Base-by-base conservation (phyloP, 2,888 invertebrate genomes). In the Frankliniella intonsa region DNA sequence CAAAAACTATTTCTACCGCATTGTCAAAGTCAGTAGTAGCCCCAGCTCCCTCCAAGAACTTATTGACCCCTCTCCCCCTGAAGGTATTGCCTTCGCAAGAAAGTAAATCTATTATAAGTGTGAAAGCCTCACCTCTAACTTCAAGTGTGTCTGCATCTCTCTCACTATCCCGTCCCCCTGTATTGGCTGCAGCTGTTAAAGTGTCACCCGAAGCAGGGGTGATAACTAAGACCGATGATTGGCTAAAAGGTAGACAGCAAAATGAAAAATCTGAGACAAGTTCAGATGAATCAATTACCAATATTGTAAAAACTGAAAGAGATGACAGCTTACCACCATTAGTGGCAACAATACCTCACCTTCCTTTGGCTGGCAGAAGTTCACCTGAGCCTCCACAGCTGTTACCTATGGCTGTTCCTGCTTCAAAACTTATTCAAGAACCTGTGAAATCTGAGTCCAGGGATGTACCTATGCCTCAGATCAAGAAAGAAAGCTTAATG, bases 351-450 rank as follows among this genome's bases (percentile, higher is more conserved):
- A 7, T 25, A 76, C 8, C 25, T 2, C 22, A 25, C 25, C 12
- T 76, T 3, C 79, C 80, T 11, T 62, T 81, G 62, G 12, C 76
- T 38, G 80, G 69, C 14, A 81, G 80, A n/a, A 81, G 50, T 25
- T 79, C 84, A 22, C 82, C 82, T 19, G 83, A 83, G n/a, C 82
- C 83, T 49, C 84, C 83, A 22, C 79, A 81, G 55, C 81, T 83
- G 22, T 76, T 81, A 25, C 83, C 83, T 17, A 80, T 82, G 14
- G 25, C 80, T 49, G 82, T 22, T 22, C 38, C 82, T 50, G 49
- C 25, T 22, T 38, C 79, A 3, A 76, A 80, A 17, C 51, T 50
- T 27, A 27, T 25, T 22, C 69, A 22, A 76, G 69, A 76, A 25
- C 69, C 69, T 2, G 12, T 25, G 12, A 76, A 76, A 22, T n/a